These are phyloP conservation scores for Polylopha cassiicola DNA, from an alignment of 2,888 invertebrate genomes.

Conservation along the genomic window DNA sequence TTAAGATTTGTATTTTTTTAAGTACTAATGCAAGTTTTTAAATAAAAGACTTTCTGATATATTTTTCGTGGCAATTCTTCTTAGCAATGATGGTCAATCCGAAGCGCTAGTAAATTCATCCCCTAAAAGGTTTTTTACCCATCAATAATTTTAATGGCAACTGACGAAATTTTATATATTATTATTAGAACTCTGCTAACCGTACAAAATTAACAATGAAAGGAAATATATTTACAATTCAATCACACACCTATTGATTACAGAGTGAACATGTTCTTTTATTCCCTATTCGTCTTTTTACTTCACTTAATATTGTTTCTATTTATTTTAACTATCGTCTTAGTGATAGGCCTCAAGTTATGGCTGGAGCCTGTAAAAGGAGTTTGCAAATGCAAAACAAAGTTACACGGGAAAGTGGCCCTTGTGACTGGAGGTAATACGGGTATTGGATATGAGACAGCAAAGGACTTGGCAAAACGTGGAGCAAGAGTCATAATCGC, in stretches of 20 bases:
- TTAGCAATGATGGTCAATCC: too few species aligned
- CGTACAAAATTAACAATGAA: conserved; percentile 4
- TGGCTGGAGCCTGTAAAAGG: conserved; percentile 35
- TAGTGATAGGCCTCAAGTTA: conserved; percentile 28
- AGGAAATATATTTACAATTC: not conserved
- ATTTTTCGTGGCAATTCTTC: too few species aligned
- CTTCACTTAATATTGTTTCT: conserved; percentile 13
- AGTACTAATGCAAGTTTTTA: too few species aligned
- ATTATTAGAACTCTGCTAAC: conserved; percentile 1
- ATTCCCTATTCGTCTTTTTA: conserved; percentile 5
- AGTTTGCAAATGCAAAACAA: conserved; percentile 45
- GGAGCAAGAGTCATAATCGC: conserved; percentile 85
- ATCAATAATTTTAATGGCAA: too few species aligned
- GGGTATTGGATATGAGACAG: conserved; percentile 89
- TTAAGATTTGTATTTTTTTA: too few species aligned
- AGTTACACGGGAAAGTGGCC: conserved; percentile 75
- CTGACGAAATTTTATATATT: too few species aligned
- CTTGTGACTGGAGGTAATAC: conserved; percentile 89
- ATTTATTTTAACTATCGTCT: conserved; percentile 20
- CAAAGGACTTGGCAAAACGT: conserved; percentile 81
- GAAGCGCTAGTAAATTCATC: too few species aligned
- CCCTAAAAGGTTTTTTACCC: too few species aligned
- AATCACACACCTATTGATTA: not conserved
- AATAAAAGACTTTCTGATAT: too few species aligned
- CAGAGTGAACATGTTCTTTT: conserved; percentile 15